Conservation (phyloP, 2,888 invertebrate species). For the Scaptomyza parva region DNA sequence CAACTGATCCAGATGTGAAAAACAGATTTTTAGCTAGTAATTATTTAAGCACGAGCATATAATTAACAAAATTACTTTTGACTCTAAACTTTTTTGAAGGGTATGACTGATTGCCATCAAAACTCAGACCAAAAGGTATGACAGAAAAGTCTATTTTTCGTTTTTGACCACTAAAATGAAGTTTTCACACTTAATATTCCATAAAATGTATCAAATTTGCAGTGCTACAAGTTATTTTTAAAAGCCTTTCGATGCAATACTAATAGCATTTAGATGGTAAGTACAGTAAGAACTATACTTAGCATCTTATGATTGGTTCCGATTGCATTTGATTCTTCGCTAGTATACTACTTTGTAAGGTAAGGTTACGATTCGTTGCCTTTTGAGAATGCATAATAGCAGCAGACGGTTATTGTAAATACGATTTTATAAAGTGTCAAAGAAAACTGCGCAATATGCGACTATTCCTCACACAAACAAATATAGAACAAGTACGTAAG, state of each 20-base stretch:
- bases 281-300: not conserved
- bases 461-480: slow-evolving; percentile 13
- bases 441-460: slow-evolving; percentile 51
- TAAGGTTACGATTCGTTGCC: slow-evolving; percentile 23
- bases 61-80: not conserved
- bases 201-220: no score
- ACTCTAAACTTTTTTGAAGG: not conserved
- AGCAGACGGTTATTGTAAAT: no score
- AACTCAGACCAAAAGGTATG: not conserved
- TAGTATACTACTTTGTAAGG: slow-evolving; percentile 3
- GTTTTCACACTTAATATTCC: no score
- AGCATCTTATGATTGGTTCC: not conserved
- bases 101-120: not conserved
- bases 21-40: not conserved
- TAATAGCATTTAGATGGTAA: not conserved
- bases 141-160: not conserved
- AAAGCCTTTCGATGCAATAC: not conserved
- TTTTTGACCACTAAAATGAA: no score
- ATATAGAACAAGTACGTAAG: no score
- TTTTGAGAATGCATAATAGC: slow-evolving; percentile 24
- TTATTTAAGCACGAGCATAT: not conserved
- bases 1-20: not conserved
- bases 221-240: no score
- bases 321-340: not conserved
- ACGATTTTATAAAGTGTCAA: no score